Conservation (phyloP, 2,888 invertebrate genomes). For the Cantharis rustica region DNA sequence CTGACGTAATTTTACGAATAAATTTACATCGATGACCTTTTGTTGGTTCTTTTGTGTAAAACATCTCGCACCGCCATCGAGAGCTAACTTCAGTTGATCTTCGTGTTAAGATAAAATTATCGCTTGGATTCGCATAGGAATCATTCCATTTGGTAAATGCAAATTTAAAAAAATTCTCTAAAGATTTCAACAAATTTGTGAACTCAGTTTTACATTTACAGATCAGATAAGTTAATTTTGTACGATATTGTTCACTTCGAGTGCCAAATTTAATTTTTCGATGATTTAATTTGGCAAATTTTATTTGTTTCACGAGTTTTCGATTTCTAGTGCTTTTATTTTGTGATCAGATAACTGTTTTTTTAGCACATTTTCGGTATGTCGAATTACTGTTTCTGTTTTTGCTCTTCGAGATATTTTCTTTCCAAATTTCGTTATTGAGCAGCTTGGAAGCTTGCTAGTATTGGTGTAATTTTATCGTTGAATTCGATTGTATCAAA, state of each 20-base stretch:
- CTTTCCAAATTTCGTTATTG: not conserved
- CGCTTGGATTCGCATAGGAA: too few species aligned
- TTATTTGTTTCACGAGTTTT: not conserved
- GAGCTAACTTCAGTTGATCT: not conserved
- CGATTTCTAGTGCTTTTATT: not conserved
- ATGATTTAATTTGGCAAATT: not conserved
- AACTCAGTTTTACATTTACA: not conserved
- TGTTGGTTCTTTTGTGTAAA: too few species aligned
- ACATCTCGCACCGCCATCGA: not conserved
- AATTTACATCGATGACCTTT: not conserved
- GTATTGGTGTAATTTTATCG: not conserved
- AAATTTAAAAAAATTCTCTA: not conserved
- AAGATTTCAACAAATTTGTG: not conserved
- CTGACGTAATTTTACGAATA: not conserved
- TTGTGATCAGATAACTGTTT: not conserved
- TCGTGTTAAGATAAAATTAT: too few species aligned
- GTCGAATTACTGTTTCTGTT: not conserved
- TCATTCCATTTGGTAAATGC: too few species aligned
- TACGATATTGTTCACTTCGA: not conserved
- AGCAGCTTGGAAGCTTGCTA: not conserved
- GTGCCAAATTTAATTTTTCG: not conserved
- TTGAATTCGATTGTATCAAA: too few species aligned
- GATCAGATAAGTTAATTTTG: not conserved
- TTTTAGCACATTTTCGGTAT: not conserved
- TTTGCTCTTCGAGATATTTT: not conserved